Base-by-base conservation (phyloP, 2,888 invertebrate genomes). In the Nymphalis c-album region DNA sequence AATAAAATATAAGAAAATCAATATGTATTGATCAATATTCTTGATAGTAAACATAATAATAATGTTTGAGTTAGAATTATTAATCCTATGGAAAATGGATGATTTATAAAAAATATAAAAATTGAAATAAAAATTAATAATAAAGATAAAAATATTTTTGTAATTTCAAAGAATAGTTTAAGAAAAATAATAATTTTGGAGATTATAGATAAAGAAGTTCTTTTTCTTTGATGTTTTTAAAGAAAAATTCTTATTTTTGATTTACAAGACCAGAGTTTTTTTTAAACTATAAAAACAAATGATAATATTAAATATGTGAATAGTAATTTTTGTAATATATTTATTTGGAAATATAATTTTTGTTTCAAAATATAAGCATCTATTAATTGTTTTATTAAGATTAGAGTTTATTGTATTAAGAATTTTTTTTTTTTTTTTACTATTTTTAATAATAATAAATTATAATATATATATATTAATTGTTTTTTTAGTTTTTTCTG, bases 161-260 rank as follows among this genome's bases (percentile, higher is more conserved):
- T 76, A 74, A 83, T 81, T 67, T 87, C 93, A 94, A 92, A 90
- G 91, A 91, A 86, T 94, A 94, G 93, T 94, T 94, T 94, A 53
- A 86, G 74, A 86, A 94, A 87, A 94, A 94, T 94, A 91, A 93
- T 94, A 94, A 94, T 94, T 94, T 94, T 94, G 94, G 94, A 93
- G 92, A 94, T 94, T 94, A 94, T 93, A 81, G 93, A 93, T 91
- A 92, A 89, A 90, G 86, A 85, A 10, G 66, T 78, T 85, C 86
- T 92, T 92, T 92, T 93, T 92, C 88, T 90, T 92, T 94, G 93
- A 93, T 91, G 91, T 92, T 94, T 93, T 93, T 91, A 93, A 94
- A 93, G 85, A 26, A 85, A 79, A 70, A 63, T 75, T 85, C 86
- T 93, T 94, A 93, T 86, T 89, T 92, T 93, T 94, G 94, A 78